These are phyloP conservation scores for Pituophis catenifer DNA, from an alignment of 2,113 vertebrate genomes.

Conservation along the genomic window DNA sequence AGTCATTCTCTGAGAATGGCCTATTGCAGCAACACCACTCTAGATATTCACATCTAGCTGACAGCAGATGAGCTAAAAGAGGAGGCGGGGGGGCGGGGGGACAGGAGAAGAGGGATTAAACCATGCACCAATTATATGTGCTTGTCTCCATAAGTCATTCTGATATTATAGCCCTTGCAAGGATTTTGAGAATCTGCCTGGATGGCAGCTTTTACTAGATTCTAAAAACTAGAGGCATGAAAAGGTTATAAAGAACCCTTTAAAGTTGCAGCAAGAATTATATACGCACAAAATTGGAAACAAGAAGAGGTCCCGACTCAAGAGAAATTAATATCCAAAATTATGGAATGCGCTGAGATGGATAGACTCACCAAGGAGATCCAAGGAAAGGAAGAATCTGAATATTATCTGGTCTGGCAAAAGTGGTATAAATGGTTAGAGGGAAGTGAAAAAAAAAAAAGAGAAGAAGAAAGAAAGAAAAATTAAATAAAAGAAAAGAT, in stretches of 20 bases:
- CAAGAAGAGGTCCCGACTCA: too few relatives aligned
- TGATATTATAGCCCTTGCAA: neutral
- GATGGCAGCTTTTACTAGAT: neutral
- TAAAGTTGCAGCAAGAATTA: neutral
- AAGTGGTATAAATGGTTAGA: too few relatives aligned
- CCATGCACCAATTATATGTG: constrained; percentile 11
- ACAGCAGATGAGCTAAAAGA: neutral
- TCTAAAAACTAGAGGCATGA: neutral
- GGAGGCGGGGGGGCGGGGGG: neutral
- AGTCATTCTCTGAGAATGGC: neutral
- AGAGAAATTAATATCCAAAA: too few relatives aligned
- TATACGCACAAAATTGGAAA: too few relatives aligned
- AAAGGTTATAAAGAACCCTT: constrained; percentile 11
- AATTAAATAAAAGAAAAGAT: too few relatives aligned
- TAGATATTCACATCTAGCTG: constrained; percentile 4
- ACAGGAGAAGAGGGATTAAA: neutral
- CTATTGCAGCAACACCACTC: neutral
- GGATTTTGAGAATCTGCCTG: constrained; percentile 47
- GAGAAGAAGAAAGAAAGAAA: too few relatives aligned
- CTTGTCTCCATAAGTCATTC: constrained; percentile 16
- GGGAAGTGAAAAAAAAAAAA: too few relatives aligned
- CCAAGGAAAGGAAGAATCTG: too few relatives aligned
- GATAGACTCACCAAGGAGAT: too few relatives aligned
- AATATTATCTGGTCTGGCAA: too few relatives aligned
- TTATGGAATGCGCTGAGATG: too few relatives aligned